Evolutionary conservation across 2,797 vertebrate species (phyloP), one percentile per base, ranked within the genome.

Genomic region (Xiphorhynchus erythropygius): DNA sequence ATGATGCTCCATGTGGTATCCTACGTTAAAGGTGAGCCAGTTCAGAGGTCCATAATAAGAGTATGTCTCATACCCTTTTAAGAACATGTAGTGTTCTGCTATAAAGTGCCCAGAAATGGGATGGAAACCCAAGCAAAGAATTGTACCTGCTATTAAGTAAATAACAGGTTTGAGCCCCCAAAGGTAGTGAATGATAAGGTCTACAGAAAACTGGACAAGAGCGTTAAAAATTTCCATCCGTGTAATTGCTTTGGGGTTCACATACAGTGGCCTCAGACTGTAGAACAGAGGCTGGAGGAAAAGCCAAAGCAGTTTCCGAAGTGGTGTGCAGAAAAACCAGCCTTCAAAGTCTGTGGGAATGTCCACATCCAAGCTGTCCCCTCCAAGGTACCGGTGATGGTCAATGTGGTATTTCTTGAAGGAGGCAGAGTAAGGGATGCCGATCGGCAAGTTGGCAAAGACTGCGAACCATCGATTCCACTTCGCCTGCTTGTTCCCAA

Each of bases 381-480:
- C 99, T 5, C 99, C 99, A 47, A 99, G 98, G 87, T 99, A 99
- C 12, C 99, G 99, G 87, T 99, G 99, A 96, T 99, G 99, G 97
- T 99, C 99, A 7, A 99, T 98, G 85, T 99, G 99, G 91, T 99
- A 99, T 94, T 99, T 99, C 98, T 99, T 99, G 96, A 99, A 99
- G 94, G 99, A 98, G 59, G 99, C 98, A 0, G 99, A 99, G 62
- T 99, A 99, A 27, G 99, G 99, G 82, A 99, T 2, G 18, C 99
- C 99, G 2, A 99, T 94, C 2, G 99, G 99, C 82, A 99, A 94
- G 97, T 99, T 99, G 98, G 99, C 99, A 60, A 99, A 99, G 96
- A 99, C 93, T 56, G 99, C 99, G 9, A 99, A 99, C 99, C 99
- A 99, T 57, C 99, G 98, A 97, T 99, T 99, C 98, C 98, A 98